These are phyloP conservation scores for Lepidotrigona ventralis DNA, from an alignment of 1,140 invertebrate species.

Conservation along the genomic window DNA sequence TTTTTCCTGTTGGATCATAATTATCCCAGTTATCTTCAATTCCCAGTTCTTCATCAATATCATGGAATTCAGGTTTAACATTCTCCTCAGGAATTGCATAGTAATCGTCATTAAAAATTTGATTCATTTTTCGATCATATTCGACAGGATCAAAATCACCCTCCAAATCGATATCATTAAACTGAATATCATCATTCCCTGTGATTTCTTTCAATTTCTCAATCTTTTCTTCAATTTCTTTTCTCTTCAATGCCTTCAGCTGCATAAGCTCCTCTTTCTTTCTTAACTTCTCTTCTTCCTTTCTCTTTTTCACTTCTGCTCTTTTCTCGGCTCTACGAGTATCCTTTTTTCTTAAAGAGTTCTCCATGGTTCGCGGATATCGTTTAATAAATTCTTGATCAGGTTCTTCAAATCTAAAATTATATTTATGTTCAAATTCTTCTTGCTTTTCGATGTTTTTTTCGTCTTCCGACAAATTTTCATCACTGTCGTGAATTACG, in stretches of 20 bases:
- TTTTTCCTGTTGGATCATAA: constrained; percentile 80
- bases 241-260: constrained; percentile 92
- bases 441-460: constrained; percentile 89
- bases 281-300: constrained; percentile 89
- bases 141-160: constrained; percentile 96
- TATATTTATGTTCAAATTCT: constrained; percentile 96
- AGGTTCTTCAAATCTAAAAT: constrained; percentile 98
- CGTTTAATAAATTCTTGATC: constrained; percentile 93
- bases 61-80: constrained; percentile 90
- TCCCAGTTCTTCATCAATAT: constrained; percentile 88
- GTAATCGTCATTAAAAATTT: constrained; percentile 93
- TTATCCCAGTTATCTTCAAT: constrained; percentile 89
- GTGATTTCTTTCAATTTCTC: constrained; percentile 94
- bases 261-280: constrained; percentile 93
- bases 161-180: constrained; percentile 83
- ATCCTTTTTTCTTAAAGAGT: constrained; percentile 90
- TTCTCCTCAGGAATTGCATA: constrained; percentile 87
- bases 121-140: constrained; percentile 93
- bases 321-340: constrained; percentile 89
- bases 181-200: constrained; percentile 83
- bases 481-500: constrained; percentile 84
- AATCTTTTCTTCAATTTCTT: constrained; percentile 95
- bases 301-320: constrained; percentile 87
- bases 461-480: constrained; percentile 91
- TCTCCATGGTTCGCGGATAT: constrained; percentile 92